Percentiles rank a stretch among this genome's conserved stretches.
Conservation (phyloP, 1,140 invertebrate genomes). For the Polypedilum vanderplanki region DNA sequence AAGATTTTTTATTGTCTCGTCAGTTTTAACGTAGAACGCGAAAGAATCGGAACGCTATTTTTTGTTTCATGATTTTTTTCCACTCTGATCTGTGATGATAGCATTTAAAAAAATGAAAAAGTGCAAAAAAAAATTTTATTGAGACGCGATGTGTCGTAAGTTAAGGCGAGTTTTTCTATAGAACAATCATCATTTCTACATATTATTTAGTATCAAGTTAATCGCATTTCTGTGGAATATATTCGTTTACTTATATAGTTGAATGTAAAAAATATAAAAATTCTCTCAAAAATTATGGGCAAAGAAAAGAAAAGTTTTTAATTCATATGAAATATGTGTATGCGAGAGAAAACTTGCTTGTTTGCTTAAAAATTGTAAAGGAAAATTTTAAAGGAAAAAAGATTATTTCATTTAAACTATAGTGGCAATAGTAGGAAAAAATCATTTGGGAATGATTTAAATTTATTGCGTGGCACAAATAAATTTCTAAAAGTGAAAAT, state of each 20-base stretch:
- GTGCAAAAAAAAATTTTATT: slow-evolving; percentile 25
- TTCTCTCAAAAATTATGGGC: neutral
- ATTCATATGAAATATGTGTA: neutral
- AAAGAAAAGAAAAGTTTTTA: neutral
- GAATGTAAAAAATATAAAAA: neutral
- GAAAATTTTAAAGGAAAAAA: neutral
- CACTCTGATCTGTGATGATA: slow-evolving; percentile 27
- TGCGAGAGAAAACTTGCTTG: neutral
- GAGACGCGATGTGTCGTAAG: neutral
- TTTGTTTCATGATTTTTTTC: slow-evolving; percentile 21
- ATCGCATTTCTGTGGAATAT: neutral
- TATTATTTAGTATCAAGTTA: neutral
- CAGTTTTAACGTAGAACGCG: neutral
- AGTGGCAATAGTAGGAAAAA: neutral
- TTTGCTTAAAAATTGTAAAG: neutral
- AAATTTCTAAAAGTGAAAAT: slow-evolving; percentile 2
- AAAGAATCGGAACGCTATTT: slow-evolving; percentile 5
- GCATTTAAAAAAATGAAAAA: slow-evolving; percentile 21
- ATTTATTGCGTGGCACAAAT: slow-evolving; percentile 8
- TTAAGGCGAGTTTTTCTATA: neutral
- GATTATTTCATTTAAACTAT: slow-evolving; percentile 1
- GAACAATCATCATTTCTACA: neutral
- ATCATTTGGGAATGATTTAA: slow-evolving; percentile 9
- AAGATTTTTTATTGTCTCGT: slow-evolving; percentile 9
- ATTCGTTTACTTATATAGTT: neutral